phyloP scores from a whole-genome alignment of 2,888 invertebrate species.

The Hirtodrosophila confusa region DNA sequence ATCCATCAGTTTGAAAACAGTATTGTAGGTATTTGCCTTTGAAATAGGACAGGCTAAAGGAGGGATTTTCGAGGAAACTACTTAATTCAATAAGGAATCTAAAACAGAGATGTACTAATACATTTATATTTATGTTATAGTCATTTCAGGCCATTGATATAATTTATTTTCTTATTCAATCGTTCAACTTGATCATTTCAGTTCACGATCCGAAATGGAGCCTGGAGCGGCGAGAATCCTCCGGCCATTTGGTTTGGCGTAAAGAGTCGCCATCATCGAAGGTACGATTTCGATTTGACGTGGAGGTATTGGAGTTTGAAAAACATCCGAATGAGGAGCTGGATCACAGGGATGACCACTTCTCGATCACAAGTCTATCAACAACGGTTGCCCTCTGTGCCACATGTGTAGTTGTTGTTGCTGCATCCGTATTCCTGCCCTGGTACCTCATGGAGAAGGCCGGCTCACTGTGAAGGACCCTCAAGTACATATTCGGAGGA shows the following conservation, averaged over 20 bases:
- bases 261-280: constrained; percentile 83
- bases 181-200: constrained; percentile 28
- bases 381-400: constrained; percentile 81
- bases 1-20: too few relatives aligned
- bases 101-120: too few relatives aligned
- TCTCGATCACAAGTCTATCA: constrained; percentile 74
- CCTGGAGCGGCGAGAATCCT: constrained; percentile 84
- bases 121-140: too few relatives aligned
- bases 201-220: constrained; percentile 84
- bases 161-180: neutral
- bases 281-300: constrained; percentile 85
- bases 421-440: constrained; percentile 82
- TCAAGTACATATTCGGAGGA: neutral
- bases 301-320: constrained; percentile 84
- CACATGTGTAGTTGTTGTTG: constrained; percentile 83
- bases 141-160: too few relatives aligned
- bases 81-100: too few relatives aligned
- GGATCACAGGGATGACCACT: constrained; percentile 63
- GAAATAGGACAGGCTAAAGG: too few relatives aligned
- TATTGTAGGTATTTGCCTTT: too few relatives aligned
- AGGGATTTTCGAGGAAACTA: too few relatives aligned
- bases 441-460: constrained; percentile 83
- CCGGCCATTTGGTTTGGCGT: constrained; percentile 84
- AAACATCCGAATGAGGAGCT: constrained; percentile 83
- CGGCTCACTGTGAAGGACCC: constrained; percentile 46